Conservation (phyloP, 2,888 invertebrate genomes). For the Heteromurus nitidus region DNA sequence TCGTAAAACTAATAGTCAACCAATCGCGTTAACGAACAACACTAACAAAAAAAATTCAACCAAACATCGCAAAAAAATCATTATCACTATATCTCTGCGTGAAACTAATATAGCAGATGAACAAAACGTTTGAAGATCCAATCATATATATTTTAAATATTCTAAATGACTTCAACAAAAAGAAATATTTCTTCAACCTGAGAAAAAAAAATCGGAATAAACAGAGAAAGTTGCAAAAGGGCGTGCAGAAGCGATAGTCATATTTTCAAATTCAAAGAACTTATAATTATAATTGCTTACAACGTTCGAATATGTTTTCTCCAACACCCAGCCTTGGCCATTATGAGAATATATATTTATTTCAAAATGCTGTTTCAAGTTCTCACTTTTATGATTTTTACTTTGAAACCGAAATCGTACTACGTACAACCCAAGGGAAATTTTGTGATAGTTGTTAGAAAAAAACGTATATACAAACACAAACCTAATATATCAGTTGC, state of each 20-base stretch:
- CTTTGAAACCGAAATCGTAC: too few relatives aligned
- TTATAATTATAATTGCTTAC: too few relatives aligned
- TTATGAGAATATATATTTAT: too few relatives aligned
- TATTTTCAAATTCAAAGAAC: background rate
- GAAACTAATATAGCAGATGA: slow-evolving; percentile 1
- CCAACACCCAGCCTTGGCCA: too few relatives aligned
- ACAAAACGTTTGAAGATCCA: slow-evolving; percentile 15
- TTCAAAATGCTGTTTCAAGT: too few relatives aligned
- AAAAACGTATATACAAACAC: background rate
- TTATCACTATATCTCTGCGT: background rate
- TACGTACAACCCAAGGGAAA: too few relatives aligned
- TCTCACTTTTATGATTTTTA: too few relatives aligned
- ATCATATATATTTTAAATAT: slow-evolving; percentile 41
- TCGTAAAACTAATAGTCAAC: slow-evolving; percentile 54
- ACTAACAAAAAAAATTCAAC: slow-evolving; percentile 5
- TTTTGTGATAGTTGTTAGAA: too few relatives aligned
- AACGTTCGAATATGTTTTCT: too few relatives aligned
- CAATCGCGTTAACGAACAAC: slow-evolving; percentile 33
- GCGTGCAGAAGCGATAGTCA: background rate
- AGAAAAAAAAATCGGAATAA: too few relatives aligned
- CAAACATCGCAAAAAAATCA: slow-evolving; percentile 1
- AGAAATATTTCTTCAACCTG: slow-evolving; percentile 3
- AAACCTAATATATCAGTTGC: background rate
- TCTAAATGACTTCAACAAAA: background rate
- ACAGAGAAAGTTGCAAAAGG: background rate